Percentiles rank a stretch among this genome's conserved stretches.
phyloP scores from a whole-genome alignment of 1,140 invertebrate species.

The Drosophila leontia region DNA sequence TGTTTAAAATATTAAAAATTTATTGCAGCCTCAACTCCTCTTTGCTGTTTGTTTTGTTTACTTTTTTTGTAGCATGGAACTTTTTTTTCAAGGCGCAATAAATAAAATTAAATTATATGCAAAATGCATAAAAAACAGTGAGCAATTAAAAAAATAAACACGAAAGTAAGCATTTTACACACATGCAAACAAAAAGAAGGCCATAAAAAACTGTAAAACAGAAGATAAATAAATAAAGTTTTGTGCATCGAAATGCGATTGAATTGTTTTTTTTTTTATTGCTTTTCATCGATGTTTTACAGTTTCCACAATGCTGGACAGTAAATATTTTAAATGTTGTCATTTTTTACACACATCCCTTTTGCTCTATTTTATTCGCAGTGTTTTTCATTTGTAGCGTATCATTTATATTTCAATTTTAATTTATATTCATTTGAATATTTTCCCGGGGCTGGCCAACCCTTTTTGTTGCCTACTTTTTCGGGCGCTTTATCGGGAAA shows the following conservation, averaged over 20 bases:
- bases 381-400: slow-evolving; percentile 40
- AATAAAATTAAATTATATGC: slow-evolving; percentile 81
- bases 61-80: slow-evolving; percentile 6
- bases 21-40: slow-evolving; percentile 47
- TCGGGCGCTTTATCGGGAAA: slow-evolving; percentile 38
- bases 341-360: slow-evolving; percentile 32
- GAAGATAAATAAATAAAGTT: slow-evolving; percentile 69
- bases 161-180: slow-evolving; percentile 66
- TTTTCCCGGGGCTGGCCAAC: slow-evolving; percentile 6
- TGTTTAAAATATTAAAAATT: slow-evolving; percentile 74
- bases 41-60: slow-evolving; percentile 29
- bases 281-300: slow-evolving; percentile 56
- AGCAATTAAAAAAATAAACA: slow-evolving; percentile 81
- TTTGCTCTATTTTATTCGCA: slow-evolving; percentile 19
- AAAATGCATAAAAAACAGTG: slow-evolving; percentile 63
- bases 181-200: slow-evolving; percentile 38
- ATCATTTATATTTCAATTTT: slow-evolving; percentile 81
- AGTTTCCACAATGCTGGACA: slow-evolving; percentile 67
- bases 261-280: slow-evolving; percentile 34
- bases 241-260: slow-evolving; percentile 66
- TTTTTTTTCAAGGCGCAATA: slow-evolving; percentile 56
- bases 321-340: slow-evolving; percentile 77
- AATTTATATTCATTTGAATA: slow-evolving; percentile 75
- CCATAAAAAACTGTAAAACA: slow-evolving; percentile 59
- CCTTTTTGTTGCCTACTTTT: slow-evolving; percentile 14